Base-by-base conservation (phyloP, 2,888 invertebrate species). In the Philereme transversata region DNA sequence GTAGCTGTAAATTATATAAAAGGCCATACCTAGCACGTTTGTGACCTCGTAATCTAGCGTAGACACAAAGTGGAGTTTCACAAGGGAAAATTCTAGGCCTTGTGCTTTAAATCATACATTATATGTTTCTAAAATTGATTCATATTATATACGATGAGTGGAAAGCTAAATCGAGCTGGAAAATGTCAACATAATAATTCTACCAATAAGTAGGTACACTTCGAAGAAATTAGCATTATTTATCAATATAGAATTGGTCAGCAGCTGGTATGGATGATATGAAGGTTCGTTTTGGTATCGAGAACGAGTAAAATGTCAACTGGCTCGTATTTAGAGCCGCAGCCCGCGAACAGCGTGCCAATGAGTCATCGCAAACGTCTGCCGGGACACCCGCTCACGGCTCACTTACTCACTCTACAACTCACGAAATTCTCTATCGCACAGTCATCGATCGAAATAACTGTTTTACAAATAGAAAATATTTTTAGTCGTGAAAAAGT, bases 241-340 rank as follows among this genome's bases (percentile, higher is more conserved):
- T 10, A 10, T 10, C n/a, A 43, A 43, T 43, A n/a, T 45, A 22
- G 22, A 22, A 40, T 40, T 40, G 40, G 22, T 45, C 45, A 43
- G 45, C 11, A 22, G 6, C 46, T 46, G 48, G 57, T 59, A 64
- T 59, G 57, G 67, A 67, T 76, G 75, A 74, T 70, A 77, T 73
- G 71, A 71, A 76, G 76, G 77, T 80, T 78, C 50, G 76, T 76
- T 85, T 82, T 73, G 77, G 83, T 84, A 84, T 82, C 79, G 86
- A 77, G 90, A 85, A 76, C 88, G 82, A 79, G 83, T 81, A 90
- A 91, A 62, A 92, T 92, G 91, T 90, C 92, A 91, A 86, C 82
- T 82, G 86, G 44, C 81, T 82, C 74, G 85, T 91, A 91, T 90
- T 90, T 87, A 88, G 90, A 90, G 86, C 68, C 71, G 11, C 90